Base-by-base conservation (phyloP, 2,888 invertebrate genomes). In the Homarus gammarus region DNA sequence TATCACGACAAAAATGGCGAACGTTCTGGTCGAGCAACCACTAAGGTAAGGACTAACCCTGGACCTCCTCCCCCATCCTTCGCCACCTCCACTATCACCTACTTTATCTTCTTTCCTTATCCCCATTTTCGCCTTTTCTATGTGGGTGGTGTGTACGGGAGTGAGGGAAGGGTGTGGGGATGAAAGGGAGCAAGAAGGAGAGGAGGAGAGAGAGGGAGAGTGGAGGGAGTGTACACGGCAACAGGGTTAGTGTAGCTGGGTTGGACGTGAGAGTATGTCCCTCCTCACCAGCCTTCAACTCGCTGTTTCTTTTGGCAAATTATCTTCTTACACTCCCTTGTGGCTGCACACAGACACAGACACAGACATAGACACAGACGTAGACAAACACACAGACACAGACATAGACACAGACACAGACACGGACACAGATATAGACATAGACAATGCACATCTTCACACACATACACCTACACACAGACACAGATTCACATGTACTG, bases 211-310 rank as follows among this genome's bases (percentile, higher is more conserved):
- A 22, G 78, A 51, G n/a, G 78, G 51, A 51, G 51, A 51, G 61
- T 31, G 27, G 77, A 44, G 77, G 33, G 79, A 81, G 81, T 38
- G 51, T 38, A n/a, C 64, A 68, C 38, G 68, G 27, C 40, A 68
- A 27, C 31, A 31, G 36, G 27, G 64, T 31, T 68, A 68, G 49
- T 68, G 82, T 82, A 68, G 82, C 82, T 68, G 44, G 40, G 33
- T 22, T 68, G 82, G 40, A 82, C 82, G 82, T 82, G 82, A 82
- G 49, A 82, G 44, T 82, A 82, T 82, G 64, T 51, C 68, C 82
- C 18, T n/a, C n/a, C n/a, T n/a, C n/a, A n/a, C n/a, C 68, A 40
- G 31, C 44, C 40, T n/a, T n/a, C 73, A 40, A 40, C 68, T 33
- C 51, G 33, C 77, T 40, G 38, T 33, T n/a, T 40, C n/a, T 73